Percentiles rank a stretch among this genome's conserved stretches.
phyloP scores from a whole-genome alignment of 2,113 vertebrate genomes.

The Cebus imitator region DNA sequence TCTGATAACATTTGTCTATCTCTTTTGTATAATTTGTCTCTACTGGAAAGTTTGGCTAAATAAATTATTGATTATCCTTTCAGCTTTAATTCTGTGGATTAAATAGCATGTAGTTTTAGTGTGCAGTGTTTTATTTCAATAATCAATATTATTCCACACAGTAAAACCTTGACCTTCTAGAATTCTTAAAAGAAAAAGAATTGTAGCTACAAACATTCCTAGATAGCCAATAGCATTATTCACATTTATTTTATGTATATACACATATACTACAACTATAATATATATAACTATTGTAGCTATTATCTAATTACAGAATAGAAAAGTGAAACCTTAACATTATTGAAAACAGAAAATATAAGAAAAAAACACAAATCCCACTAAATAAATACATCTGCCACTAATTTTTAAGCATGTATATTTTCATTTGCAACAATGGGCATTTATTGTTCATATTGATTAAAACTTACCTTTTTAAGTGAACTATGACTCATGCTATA shows the following conservation, averaged over 20 bases:
- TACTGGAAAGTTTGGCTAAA: not conserved
- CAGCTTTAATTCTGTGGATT: not conserved
- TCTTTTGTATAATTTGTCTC: not conserved
- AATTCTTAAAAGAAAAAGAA: not conserved
- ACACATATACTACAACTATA: too few species aligned
- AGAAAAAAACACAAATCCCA: not conserved
- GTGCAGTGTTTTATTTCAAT: not conserved
- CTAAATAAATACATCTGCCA: not conserved
- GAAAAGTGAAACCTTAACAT: not conserved
- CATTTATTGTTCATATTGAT: not conserved
- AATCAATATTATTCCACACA: not conserved
- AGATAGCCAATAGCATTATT: not conserved
- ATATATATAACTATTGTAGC: too few species aligned
- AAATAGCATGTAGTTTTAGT: not conserved
- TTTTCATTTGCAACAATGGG: not conserved
- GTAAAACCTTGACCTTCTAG: not conserved
- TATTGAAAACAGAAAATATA: not conserved
- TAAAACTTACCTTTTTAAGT: not conserved
- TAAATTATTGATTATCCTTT: not conserved
- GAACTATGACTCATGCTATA: not conserved
- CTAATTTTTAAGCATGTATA: not conserved
- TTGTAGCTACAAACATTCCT: not conserved
- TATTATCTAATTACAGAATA: not conserved
- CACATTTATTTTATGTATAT: not conserved
- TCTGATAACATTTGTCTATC: not conserved